A percentile compares a stretch with the other conserved stretches of the same genome.
Conservation (phyloP, 2,797 vertebrate genomes). For the Sebastes nivosus region DNA sequence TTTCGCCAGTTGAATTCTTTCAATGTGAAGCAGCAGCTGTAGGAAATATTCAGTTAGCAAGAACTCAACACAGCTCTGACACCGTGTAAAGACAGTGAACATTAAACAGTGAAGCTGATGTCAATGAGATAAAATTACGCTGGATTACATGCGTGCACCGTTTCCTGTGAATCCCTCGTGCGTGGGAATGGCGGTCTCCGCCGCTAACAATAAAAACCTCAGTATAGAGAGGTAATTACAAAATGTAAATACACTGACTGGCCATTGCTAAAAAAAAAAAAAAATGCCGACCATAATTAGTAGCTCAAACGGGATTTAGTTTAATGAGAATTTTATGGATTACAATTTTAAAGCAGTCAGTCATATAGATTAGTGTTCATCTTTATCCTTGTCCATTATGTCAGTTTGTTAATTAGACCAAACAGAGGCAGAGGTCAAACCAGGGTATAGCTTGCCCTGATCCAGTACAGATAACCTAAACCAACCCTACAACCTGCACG, state of each 20-base stretch:
- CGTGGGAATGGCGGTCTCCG: background rate
- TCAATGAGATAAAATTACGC: background rate
- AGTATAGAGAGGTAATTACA: background rate
- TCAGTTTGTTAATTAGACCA: slow-evolving; percentile 11
- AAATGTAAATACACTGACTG: background rate
- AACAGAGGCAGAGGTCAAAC: background rate
- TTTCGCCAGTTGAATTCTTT: background rate
- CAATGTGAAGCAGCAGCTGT: background rate
- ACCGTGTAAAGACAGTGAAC: background rate
- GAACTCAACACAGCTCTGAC: background rate
- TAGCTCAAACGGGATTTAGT: background rate
- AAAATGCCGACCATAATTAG: background rate
- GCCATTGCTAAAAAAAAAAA: background rate
- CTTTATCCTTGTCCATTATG: background rate
- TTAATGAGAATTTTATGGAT: background rate
- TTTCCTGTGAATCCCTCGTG: background rate
- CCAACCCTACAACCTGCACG: too few relatives aligned
- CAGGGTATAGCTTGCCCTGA: background rate
- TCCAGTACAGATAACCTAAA: slow-evolving; percentile 1
- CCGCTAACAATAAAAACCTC: background rate
- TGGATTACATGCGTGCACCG: background rate
- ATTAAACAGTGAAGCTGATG: background rate
- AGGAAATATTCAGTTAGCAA: background rate
- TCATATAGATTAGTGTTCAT: background rate
- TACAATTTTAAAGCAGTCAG: background rate